Evolutionary conservation across 2,888 invertebrate genomes (phyloP).

Genomic region (Dichetophora obliterata): DNA sequence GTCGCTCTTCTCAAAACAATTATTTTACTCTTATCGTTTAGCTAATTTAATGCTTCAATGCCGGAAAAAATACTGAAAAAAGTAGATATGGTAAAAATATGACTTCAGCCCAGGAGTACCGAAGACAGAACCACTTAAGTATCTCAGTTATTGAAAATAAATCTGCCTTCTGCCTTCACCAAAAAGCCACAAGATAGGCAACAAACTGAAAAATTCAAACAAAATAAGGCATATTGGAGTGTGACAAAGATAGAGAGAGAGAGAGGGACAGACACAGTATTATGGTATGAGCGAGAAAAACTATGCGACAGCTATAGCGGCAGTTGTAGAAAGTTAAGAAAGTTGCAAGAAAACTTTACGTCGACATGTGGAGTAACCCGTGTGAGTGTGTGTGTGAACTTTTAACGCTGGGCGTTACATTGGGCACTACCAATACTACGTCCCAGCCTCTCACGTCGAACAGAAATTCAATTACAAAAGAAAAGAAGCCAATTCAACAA

Average conservation of each 20-base stretch:
- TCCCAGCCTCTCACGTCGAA: no score
- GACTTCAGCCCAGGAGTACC: no score
- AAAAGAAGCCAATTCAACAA: not conserved
- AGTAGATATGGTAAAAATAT: no score
- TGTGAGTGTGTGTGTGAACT: not conserved
- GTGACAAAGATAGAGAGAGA: not conserved
- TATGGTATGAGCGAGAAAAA: not conserved
- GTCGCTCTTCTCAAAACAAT: not conserved
- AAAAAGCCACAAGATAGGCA: not conserved
- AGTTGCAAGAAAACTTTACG: not conserved
- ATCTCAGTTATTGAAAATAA: not conserved
- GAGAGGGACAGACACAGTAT: not conserved
- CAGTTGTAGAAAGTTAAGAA: not conserved
- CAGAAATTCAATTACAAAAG: constrained; percentile 13
- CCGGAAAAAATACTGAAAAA: not conserved
- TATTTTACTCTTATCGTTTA: not conserved
- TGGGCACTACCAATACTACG: not conserved
- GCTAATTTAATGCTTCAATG: constrained; percentile 11
- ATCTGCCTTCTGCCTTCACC: not conserved
- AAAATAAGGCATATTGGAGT: no score
- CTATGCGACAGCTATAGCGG: not conserved
- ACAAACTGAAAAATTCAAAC: not conserved
- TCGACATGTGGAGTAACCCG: not conserved
- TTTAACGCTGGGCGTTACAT: not conserved
- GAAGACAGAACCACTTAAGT: constrained; percentile 5